Base-by-base conservation (phyloP, 2,113 vertebrate genomes). In the Ariopsis seemanni region DNA sequence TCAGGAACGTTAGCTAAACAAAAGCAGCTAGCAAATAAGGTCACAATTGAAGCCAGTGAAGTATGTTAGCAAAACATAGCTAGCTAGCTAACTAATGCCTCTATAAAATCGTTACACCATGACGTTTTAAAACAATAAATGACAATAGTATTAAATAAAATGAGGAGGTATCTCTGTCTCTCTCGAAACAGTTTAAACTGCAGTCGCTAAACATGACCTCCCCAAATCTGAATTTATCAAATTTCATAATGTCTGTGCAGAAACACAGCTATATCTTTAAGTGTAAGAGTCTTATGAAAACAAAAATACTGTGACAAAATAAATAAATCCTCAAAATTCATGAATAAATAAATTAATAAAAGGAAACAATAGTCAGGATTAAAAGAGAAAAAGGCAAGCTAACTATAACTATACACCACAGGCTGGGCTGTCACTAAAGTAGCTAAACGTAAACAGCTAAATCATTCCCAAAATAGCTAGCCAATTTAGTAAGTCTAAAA, bases 401-500 rank as follows among this genome's bases (percentile, higher is more conserved):
- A 79, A 14, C 14, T 8, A 57, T 11, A 81, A 14, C 14, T 8
- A 57, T 11, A 81, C 55, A 20, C 8, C 1, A 60, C 3, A 34
- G 15, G 42, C 42, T 42, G 42, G 57, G 30, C 11, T 25, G 30
- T 82, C 30, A 3, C 7, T 34, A 53, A 79, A 27, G 48, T 81
- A 22, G 78, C 79, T 82, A 82, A 81, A 81, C 27, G 60, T 62
- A 82, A 81, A 81, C 55, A 14, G 77, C 27, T 30, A 80, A 81
- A 81, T 34, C 5, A 34, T 18, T 18, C 30, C 4, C 17, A 22
- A 60, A 82, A 62, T 34, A 82, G 79, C 57, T 82, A 62, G 30
- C 57, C 48, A 22, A 17, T 34, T 30, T 58, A 18, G 34, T 22
- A 34, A 60, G 7, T 42, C 27, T 22, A 62, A 82, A 62, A 82